A percentile compares a stretch with the other conserved stretches of the same genome.
These are phyloP conservation scores for Canis aureus DNA, from an alignment of 2,113 vertebrate species.

Conservation along the genomic window DNA sequence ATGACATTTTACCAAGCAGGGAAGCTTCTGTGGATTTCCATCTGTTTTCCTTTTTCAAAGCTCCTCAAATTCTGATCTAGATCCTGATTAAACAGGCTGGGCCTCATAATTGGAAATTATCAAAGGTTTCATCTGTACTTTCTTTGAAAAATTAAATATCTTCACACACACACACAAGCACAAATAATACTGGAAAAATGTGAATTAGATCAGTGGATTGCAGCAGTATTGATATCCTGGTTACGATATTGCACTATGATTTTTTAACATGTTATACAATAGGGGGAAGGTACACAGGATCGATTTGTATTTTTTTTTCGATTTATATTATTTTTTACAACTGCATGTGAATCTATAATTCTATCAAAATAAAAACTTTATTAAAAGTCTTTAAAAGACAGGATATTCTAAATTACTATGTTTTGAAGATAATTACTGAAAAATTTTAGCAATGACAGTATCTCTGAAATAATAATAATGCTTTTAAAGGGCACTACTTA, in stretches of 20 bases:
- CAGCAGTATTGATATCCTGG: neutral
- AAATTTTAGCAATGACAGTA: constrained; percentile 38
- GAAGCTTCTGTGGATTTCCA: neutral
- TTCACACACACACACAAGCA: neutral
- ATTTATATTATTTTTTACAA: constrained; percentile 29
- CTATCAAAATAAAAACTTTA: neutral
- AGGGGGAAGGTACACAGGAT: neutral
- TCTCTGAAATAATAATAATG: constrained; percentile 18
- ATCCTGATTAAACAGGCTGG: neutral
- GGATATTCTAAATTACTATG: constrained; percentile 13
- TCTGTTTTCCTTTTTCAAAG: neutral
- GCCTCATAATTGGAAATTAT: neutral
- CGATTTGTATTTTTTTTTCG: neutral
- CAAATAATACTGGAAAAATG: neutral
- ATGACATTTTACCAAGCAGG: neutral
- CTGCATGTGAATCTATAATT: neutral
- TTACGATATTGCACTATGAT: neutral
- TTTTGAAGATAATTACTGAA: constrained; percentile 33
- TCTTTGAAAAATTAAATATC: constrained; percentile 43
- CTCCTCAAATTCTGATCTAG: constrained; percentile 41
- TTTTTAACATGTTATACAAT: neutral
- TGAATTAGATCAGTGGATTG: neutral
- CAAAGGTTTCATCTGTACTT: neutral
- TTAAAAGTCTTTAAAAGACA: constrained; percentile 17
- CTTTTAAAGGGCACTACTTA: constrained; percentile 5